Base-by-base conservation (phyloP, 1,140 invertebrate genomes). In the Drosophila simulans region DNA sequence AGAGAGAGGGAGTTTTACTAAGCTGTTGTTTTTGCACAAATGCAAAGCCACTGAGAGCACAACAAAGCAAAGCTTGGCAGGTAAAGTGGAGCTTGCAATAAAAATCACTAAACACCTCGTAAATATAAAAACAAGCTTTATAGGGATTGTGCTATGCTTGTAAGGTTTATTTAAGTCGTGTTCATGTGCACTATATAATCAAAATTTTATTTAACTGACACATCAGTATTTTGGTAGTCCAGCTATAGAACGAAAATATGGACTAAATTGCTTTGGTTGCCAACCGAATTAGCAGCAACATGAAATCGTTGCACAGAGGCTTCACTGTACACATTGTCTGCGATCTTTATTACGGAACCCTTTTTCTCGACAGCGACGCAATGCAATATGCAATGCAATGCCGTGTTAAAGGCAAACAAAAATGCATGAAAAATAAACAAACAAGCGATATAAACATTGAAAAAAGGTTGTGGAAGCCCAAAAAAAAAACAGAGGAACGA, bases 361-460 rank as follows among this genome's bases (percentile, higher is more conserved):
- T 62, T 60, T 52, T 20, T 34, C n/a, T 34, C 11, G 15, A 27
- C n/a, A 40, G 49, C 13, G 22, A 31, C 53, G 48, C 43, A 10
- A 34, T 37, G 34, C 35, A 17, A 46, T 35, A 53, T 17, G 17
- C 17, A 17, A 17, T 22, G 20, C 20, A 2, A 22, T 22, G 20
- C 20, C 20, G 20, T 3, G 59, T 55, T 64, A 35, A 56, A 65
- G 48, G 55, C 56, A 46, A 73, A 57, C 70, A 65, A 53, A 74
- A 64, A 75, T 64, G 46, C 71, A 75, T 65, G 71, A 37, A 54
- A 76, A 76, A 76, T 76, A 85, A 85, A 77, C 80, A 83, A 80
- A 83, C 62, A 72, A 65, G 77, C 49, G 58, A 64, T 59, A 78
- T 40, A 63, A 56, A 62, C 54, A 70, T 60, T 56, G 56, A 77